Conservation (phyloP, 2,888 invertebrate genomes). For the Salticus scenicus region DNA sequence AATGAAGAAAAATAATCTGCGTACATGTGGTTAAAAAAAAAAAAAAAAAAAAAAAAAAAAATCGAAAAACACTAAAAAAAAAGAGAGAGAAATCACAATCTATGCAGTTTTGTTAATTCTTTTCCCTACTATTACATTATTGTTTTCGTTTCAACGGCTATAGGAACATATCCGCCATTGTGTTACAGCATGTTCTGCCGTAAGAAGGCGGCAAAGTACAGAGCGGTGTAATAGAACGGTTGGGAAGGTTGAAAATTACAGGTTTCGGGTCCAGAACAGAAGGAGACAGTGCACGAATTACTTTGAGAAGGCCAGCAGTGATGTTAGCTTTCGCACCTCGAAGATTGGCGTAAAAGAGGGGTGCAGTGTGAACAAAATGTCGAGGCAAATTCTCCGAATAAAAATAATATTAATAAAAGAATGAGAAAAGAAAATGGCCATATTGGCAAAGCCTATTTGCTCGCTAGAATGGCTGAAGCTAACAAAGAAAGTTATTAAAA, state of each 20-base stretch:
- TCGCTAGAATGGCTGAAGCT: too few species aligned
- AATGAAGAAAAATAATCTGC: too few species aligned
- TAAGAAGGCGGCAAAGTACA: slow-evolving; percentile 43
- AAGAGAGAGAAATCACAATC: background rate
- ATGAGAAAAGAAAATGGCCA: too few species aligned
- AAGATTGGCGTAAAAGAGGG: slow-evolving; percentile 41
- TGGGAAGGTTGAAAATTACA: slow-evolving; percentile 42
- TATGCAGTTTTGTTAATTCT: slow-evolving; percentile 42
- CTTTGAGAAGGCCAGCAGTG: slow-evolving; percentile 23
- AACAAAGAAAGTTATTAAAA: too few species aligned
- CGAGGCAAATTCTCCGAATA: too few species aligned
- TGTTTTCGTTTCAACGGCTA: slow-evolving; percentile 19
- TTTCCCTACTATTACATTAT: slow-evolving; percentile 31
- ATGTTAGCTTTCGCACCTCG: slow-evolving; percentile 37
- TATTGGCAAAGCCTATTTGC: too few species aligned
- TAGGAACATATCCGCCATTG: slow-evolving; percentile 47
- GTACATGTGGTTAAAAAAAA: too few species aligned
- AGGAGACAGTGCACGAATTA: slow-evolving; percentile 43
- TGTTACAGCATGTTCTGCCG: slow-evolving; percentile 17
- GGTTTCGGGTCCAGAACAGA: slow-evolving; percentile 43
- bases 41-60: background rate
- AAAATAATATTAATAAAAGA: too few species aligned
- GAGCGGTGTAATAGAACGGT: slow-evolving; percentile 49
- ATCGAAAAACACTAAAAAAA: background rate
- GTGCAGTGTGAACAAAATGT: background rate